phyloP scores from a whole-genome alignment of 1,140 invertebrate species.

The Nebria ingens region DNA sequence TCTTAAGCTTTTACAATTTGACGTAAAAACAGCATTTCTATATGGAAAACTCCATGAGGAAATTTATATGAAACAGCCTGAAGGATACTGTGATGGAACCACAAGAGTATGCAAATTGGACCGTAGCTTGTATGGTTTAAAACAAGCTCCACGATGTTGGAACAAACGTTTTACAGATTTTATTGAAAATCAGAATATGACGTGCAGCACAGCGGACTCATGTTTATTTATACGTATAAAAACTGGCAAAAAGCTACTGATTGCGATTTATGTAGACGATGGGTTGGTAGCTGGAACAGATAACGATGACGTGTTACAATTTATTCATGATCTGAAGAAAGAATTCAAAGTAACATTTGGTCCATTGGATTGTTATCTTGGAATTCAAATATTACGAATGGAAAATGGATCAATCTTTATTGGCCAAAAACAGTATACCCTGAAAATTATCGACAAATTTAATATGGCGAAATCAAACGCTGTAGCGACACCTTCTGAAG shows the following conservation, averaged over 20 bases:
- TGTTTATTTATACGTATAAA: constrained; percentile 17
- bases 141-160: constrained; percentile 28
- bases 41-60: constrained; percentile 33
- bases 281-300: constrained; percentile 23
- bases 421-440: too few relatives aligned
- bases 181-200: constrained; percentile 19
- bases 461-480: too few relatives aligned
- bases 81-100: constrained; percentile 24
- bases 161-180: constrained; percentile 22
- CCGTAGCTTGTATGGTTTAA: constrained; percentile 35
- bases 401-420: too few relatives aligned
- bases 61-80: constrained; percentile 35
- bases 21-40: constrained; percentile 37
- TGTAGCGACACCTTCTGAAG: too few relatives aligned
- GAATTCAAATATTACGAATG: too few relatives aligned
- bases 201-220: constrained; percentile 22
- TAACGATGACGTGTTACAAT: constrained; percentile 18
- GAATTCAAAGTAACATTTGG: constrained; percentile 17
- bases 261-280: constrained; percentile 39
- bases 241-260: constrained; percentile 18
- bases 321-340: too few relatives aligned
- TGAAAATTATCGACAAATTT: too few relatives aligned
- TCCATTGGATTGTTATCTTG: constrained; percentile 22
- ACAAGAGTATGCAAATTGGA: constrained; percentile 29
- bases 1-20: constrained; percentile 31